Percentiles rank a stretch among this genome's conserved stretches.
phyloP scores from a whole-genome alignment of 2,113 vertebrate genomes.

The Phylloscopus trochiloides region DNA sequence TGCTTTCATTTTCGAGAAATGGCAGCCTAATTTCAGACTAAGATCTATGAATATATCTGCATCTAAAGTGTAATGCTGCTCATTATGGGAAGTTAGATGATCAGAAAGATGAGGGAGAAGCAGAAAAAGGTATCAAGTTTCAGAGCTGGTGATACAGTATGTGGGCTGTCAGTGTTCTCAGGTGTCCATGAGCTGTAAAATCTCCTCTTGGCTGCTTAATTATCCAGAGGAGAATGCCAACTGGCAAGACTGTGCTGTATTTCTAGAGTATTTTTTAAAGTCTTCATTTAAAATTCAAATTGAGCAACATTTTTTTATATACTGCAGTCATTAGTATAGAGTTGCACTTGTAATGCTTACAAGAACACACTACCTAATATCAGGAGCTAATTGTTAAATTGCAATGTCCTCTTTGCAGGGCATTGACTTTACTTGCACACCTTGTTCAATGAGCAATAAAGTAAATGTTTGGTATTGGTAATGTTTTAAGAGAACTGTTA shows the following conservation, averaged over 20 bases:
- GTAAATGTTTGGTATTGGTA: not conserved
- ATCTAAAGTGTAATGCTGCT: not conserved
- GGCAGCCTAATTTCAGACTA: not conserved
- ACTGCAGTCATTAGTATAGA: not conserved
- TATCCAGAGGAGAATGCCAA: not conserved
- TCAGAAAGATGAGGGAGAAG: not conserved
- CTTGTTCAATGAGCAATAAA: not conserved
- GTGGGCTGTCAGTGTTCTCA: not conserved
- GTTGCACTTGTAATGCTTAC: not conserved
- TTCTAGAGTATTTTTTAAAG: not conserved
- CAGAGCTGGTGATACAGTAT: not conserved
- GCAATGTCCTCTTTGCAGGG: not conserved
- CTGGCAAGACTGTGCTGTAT: not conserved
- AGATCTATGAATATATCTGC: not conserved
- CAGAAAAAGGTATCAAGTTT: not conserved
- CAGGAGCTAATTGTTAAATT: not conserved
- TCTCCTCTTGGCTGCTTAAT: not conserved
- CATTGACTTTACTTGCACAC: not conserved
- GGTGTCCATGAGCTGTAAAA: not conserved
- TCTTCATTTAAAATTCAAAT: not conserved
- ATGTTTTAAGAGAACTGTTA: not conserved
- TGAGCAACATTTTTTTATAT: not conserved
- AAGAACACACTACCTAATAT: not conserved
- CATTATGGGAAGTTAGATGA: not conserved
- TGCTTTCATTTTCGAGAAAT: not conserved